phyloP scores from a whole-genome alignment of 2,797 vertebrate genomes.

The Falco columbarius region DNA sequence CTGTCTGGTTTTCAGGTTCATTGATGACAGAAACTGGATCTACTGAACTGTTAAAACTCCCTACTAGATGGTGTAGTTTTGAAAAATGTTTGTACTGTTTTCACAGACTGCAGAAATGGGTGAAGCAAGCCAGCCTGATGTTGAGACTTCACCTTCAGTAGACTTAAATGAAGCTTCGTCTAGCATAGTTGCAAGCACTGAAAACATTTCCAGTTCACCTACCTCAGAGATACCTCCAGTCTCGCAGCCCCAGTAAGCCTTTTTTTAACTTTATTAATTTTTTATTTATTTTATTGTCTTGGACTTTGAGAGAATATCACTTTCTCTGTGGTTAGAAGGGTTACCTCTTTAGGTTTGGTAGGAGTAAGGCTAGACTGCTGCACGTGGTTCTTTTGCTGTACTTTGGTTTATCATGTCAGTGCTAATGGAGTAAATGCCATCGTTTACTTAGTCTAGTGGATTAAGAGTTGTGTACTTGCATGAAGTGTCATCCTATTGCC shows the following conservation, averaged over 20 bases:
- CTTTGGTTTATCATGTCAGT: background rate
- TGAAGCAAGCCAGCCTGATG: slow-evolving; percentile 72
- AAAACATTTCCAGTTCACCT: slow-evolving; percentile 88
- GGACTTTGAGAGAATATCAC: background rate
- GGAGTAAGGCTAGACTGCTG: background rate
- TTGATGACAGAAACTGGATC: background rate
- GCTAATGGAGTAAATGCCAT: background rate
- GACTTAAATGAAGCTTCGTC: slow-evolving; percentile 72
- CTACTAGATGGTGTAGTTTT: background rate
- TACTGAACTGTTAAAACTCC: background rate
- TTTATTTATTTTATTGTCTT: background rate
- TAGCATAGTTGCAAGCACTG: slow-evolving; percentile 66
- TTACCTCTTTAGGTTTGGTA: background rate
- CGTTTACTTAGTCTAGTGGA: background rate
- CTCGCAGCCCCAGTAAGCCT: slow-evolving; percentile 83
- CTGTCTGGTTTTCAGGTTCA: too few relatives aligned
- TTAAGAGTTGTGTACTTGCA: background rate
- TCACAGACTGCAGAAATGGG: slow-evolving; percentile 80
- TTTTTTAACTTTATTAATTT: background rate
- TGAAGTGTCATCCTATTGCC: background rate
- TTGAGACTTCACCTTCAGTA: slow-evolving; percentile 64
- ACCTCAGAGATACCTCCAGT: slow-evolving; percentile 87
- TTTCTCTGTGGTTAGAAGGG: background rate
- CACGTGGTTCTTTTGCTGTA: background rate
- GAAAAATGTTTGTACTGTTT: background rate